Base-by-base conservation (phyloP, 2,797 vertebrate genomes). In the Linurgus olivaceus region DNA sequence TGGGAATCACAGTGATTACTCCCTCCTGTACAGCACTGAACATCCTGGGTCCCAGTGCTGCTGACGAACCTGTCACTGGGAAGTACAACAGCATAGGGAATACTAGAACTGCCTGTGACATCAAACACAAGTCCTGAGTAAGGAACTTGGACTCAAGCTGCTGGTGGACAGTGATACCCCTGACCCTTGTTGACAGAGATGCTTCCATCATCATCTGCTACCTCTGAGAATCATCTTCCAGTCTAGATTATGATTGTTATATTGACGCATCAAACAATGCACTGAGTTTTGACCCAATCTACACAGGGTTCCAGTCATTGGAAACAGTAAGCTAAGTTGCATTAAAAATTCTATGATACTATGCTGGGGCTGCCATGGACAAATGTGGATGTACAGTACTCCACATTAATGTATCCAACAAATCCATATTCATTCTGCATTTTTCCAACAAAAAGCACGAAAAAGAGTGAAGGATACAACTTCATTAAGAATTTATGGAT, bases 311-410 rank as follows among this genome's bases (percentile, higher is more conserved):
- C 28, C 37, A 11, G 14, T 51, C 9, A 63, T 1, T 28, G 40
- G 44, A 85, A 68, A 68, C 7, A 44, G 7, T 13, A 72, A 55
- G 4, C 42, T 44, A 50, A 73, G 5, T 47, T 24, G 9, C 33
- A 38, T 11, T 58, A 48, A 26, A 58, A 85, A 38, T 31, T 70
- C 24, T 44, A 5, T 33, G 45, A 47, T 52, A 57, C 17, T 71
- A 5, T 17, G 18, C 0, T 6, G 26, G 13, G 16, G n/a, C 37
- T 5, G 1, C 17, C 26, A 1, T 11, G 63, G 21, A 44, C 19
- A 55, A 52, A 40, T 1, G 26, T 11, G 33, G 40, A 66, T 17
- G 13, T 17, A 17, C 17, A 57, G 37, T 16, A 55, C 40, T 31
- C 9, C 10, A 59, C 0, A 0, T 3, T 7, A 82, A 65, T 6